Conservation (phyloP, 2,113 vertebrate genomes). For the Myotis yumanensis region DNA sequence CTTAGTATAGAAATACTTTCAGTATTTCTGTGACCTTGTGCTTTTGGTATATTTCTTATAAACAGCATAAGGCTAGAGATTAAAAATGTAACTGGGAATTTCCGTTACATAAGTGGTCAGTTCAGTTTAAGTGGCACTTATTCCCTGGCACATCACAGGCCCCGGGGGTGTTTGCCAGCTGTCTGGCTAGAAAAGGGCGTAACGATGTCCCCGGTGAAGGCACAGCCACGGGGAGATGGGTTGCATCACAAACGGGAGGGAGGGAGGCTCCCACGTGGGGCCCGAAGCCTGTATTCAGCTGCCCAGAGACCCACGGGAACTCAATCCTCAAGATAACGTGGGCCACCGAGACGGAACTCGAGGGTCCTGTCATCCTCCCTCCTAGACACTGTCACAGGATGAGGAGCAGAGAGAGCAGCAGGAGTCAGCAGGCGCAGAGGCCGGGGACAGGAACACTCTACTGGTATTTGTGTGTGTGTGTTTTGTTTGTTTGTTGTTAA, state of each 20-base stretch:
- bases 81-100: neutral
- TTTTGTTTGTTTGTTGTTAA: too few relatives aligned
- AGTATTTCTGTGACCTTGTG: neutral
- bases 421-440: neutral
- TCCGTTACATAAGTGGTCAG: neutral
- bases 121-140: neutral
- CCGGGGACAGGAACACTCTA: too few relatives aligned
- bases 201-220: neutral
- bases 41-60: neutral
- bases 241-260: neutral
- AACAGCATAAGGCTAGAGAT: neutral
- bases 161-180: neutral
- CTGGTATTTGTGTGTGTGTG: too few relatives aligned
- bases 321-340: neutral
- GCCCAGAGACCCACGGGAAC: neutral
- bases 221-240: neutral
- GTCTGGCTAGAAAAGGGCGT: neutral
- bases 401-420: neutral
- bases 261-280: neutral
- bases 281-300: neutral
- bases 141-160: neutral
- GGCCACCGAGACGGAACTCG: neutral
- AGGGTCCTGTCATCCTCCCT: neutral
- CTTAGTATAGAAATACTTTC: neutral
- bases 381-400: neutral